A percentile compares a stretch with the other conserved stretches of the same genome.
These are phyloP conservation scores for Ectobius pallidus DNA, from an alignment of 2,888 invertebrate species.

Conservation along the genomic window DNA sequence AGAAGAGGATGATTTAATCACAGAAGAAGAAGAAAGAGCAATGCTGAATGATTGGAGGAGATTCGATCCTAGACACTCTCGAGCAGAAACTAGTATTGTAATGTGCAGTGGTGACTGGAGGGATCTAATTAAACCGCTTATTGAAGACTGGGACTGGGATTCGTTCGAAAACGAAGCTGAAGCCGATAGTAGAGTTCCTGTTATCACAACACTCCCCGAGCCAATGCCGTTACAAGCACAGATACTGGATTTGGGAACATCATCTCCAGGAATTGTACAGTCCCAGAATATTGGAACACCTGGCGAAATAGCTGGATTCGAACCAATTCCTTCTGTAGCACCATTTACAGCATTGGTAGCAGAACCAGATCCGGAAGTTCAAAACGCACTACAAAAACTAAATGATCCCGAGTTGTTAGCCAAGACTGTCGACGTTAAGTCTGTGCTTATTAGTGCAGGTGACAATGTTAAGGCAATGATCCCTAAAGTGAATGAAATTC, in stretches of 20 bases:
- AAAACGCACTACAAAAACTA: conserved; percentile 54
- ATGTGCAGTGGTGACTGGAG: conserved; percentile 63
- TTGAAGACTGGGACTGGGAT: conserved; percentile 70
- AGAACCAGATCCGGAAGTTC: conserved; percentile 58
- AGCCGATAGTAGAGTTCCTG: conserved; percentile 54
- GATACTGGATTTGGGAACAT: conserved; percentile 57
- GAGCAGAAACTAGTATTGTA: conserved; percentile 60
- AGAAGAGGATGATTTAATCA: conserved; percentile 52
- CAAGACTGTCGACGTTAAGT: conserved; percentile 65
- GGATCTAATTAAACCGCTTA: conserved; percentile 67
- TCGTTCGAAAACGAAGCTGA: conserved; percentile 65
- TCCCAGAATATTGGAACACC: conserved; percentile 59
- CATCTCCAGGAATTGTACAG: conserved; percentile 49
- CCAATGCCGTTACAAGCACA: conserved; percentile 62
- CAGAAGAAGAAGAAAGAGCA: conserved; percentile 48
- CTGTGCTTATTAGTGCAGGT: conserved; percentile 59
- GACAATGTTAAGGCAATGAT: conserved; percentile 52
- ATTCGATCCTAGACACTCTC: conserved; percentile 61
- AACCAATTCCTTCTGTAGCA: conserved; percentile 66
- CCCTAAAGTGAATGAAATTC: conserved; percentile 68
- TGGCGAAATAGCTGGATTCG: conserved; percentile 58
- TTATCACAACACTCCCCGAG: conserved; percentile 57
- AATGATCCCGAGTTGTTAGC: conserved; percentile 64
- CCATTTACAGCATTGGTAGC: conserved; percentile 64
- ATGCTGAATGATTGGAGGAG: conserved; percentile 55